Base-by-base conservation (phyloP, 1,140 invertebrate genomes). In the Musca vetustissima region DNA sequence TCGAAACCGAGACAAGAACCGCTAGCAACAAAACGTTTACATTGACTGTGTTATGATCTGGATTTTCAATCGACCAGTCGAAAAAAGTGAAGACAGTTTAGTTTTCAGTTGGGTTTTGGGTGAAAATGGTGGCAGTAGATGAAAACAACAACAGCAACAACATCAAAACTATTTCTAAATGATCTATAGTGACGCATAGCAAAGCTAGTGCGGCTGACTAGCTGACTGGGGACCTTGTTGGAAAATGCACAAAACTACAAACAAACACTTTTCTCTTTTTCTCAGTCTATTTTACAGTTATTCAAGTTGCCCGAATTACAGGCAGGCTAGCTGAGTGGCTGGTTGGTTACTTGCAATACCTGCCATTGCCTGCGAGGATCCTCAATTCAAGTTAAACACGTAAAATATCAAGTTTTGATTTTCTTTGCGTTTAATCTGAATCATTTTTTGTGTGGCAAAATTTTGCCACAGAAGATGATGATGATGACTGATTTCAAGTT, bases 11-110 rank as follows among this genome's bases (percentile, higher is more conserved):
- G 36, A 43, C 36, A 43, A 61, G 57, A 61, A 61, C 57, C 36
- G 57, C 28, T 43, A 43, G 36, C 36, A 43, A 43, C 36, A 43
- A 43, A 43, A 43, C 36, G 36, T 13, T 43, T 13, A 13, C 36
- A 36, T 61, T 61, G 57, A 61, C 57, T 61, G 57, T 61, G 57
- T 36, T 32, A 61, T 61, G 57, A 61, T 61, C 57, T 61, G 57
- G n/a, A 61, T 61, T 19, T 61, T 57, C 36, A 32, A 36, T 43
- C 17, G 32, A 43, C 36, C 36, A 43, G 36, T 43, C 36, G 36
- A 43, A 43, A n/a, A n/a, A 43, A 43, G 36, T 43, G 36, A 43
- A 43, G 36, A 43, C 36, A 36, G 8, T 61, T 59, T 59, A 28
- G 25, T 57, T 53, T 53, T 55, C 24, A 9, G 22, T 55, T 55